phyloP scores from a whole-genome alignment of 2,888 invertebrate species.

The Calliopum simillimum region DNA sequence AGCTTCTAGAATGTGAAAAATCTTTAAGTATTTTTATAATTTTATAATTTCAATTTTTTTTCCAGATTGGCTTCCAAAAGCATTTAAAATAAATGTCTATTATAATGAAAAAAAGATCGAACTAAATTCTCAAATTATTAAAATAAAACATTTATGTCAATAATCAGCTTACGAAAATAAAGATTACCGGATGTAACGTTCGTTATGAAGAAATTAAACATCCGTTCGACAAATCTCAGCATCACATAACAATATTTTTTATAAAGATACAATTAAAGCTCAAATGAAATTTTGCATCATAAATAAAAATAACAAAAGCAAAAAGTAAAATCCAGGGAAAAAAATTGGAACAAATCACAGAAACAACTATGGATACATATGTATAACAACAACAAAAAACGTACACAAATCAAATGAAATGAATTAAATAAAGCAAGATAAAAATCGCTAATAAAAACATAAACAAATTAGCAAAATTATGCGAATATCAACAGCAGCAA shows the following conservation, averaged over 20 bases:
- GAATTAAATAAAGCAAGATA: slow-evolving; percentile 56
- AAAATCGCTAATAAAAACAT: slow-evolving; percentile 49
- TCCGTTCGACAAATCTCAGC: slow-evolving; percentile 1
- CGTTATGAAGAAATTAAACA: slow-evolving; percentile 9
- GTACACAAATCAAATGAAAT: slow-evolving; percentile 41
- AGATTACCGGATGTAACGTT: background rate
- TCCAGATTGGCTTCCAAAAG: no score
- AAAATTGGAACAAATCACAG: background rate
- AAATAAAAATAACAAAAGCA: slow-evolving; percentile 31
- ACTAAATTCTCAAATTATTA: no score
- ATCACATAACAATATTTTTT: slow-evolving; percentile 15
- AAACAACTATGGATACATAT: background rate
- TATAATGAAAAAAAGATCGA: no score
- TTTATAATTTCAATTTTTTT: no score
- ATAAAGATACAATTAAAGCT: slow-evolving; percentile 11
- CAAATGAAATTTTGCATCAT: slow-evolving; percentile 20
- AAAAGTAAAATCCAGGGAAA: background rate
- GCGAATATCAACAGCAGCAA: slow-evolving; percentile 50
- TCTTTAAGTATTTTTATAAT: no score
- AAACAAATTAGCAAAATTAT: slow-evolving; percentile 60
- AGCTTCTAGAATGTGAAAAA: no score
- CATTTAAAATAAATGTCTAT: no score
- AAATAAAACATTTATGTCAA: no score
- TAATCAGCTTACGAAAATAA: background rate
- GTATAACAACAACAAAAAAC: slow-evolving; percentile 6